A percentile compares a stretch with the other conserved stretches of the same genome.
These are phyloP conservation scores for Trichopoda pennipes DNA, from an alignment of 2,888 invertebrate species.

Conservation along the genomic window DNA sequence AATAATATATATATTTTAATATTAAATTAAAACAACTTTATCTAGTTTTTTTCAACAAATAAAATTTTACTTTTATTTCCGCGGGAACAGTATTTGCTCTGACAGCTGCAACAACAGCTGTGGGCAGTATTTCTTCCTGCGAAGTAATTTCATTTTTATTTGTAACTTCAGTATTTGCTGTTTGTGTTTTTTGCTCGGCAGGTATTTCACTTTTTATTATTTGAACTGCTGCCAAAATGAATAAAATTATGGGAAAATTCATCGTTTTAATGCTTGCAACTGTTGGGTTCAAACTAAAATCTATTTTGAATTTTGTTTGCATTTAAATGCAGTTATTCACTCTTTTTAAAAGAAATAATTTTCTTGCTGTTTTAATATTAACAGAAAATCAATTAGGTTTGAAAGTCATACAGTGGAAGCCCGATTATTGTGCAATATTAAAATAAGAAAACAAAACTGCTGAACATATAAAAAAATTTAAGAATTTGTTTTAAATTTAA, in stretches of 20 bases:
- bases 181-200: not conserved
- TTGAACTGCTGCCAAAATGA: conserved; percentile 16
- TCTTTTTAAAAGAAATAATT: not conserved
- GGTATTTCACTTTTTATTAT: conserved; percentile 41
- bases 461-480: not conserved
- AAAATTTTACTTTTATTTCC: conserved; percentile 27
- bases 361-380: conserved; percentile 15
- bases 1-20: conserved; percentile 1
- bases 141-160: conserved; percentile 25
- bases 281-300: conserved; percentile 50
- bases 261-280: conserved; percentile 51
- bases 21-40: not conserved
- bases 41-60: not conserved
- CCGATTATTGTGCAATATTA: not conserved
- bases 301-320: conserved; percentile 35
- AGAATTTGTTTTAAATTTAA: no score
- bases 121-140: conserved; percentile 8
- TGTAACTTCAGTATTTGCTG: conserved; percentile 9
- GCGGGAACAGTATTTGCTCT: not conserved
- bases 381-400: conserved; percentile 40
- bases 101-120: conserved; percentile 10
- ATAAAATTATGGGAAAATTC: conserved; percentile 41
- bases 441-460: not conserved
- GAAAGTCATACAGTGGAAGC: conserved; percentile 37
- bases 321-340: conserved; percentile 43